Evolutionary conservation across 2,888 invertebrate species (phyloP), one percentile per base, ranked within the genome.

Genomic region (Limnephilus marmoratus): DNA sequence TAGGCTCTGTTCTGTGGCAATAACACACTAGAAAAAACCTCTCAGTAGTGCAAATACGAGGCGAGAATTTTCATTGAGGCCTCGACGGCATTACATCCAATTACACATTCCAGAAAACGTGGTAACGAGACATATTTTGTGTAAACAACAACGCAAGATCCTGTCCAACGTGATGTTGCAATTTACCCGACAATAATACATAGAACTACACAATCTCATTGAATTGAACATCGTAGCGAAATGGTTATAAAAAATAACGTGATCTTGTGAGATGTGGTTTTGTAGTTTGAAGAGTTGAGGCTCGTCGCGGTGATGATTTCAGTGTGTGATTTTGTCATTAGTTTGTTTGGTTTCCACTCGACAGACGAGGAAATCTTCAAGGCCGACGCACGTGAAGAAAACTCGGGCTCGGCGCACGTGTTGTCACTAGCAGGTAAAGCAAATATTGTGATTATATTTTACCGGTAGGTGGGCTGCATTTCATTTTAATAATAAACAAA

Each of bases 271-370:
- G 45, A 29, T 86, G 24, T 53, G 45, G 15, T 9, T n/a, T n/a
- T 31, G 34, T 15, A 86, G 29, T 45, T 41, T 41, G 15, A 49
- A 53, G 45, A 45, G 41, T 24, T 18, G 45, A 86, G n/a, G 2
- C 88, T n/a, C 18, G 34, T 89, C 68, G 68, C 88, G 53, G 88
- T 80, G 88, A 88, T 80, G 88, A 89, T 37, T 80, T 80, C 88
- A 31, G 13, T 41, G 81, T 89, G 80, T 80, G 88, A 80, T 89
- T 89, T 80, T 89, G 88, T 89, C 88, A 80, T 89, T 89, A 81
- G n/a, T 24, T 80, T 34, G 34, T 34, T 89, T 89, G 31, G 88
- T 89, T 89, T 89, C 81, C 37, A 89, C 88, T 89, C 41, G 34
- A 34, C 37, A 29, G n/a, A 80, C 80, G 88, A 80, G 88, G 88